Evolutionary conservation across 2,797 vertebrate species (phyloP).

Genomic region (Myotis pilosus): DNA sequence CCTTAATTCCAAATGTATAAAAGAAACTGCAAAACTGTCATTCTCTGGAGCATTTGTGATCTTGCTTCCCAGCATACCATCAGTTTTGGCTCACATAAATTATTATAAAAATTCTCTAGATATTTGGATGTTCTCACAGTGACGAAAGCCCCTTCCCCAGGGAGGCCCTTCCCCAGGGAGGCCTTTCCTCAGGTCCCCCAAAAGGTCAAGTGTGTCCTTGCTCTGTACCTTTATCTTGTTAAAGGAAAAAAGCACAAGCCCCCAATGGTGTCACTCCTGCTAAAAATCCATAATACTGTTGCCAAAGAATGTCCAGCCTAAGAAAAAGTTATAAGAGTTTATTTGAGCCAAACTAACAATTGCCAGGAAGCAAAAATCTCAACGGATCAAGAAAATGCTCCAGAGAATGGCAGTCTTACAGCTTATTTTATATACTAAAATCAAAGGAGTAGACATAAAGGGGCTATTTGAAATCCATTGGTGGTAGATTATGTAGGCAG

Average conservation of each 20-base stretch:
- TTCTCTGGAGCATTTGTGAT: background rate
- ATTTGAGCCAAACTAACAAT: background rate
- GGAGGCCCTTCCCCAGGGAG: background rate
- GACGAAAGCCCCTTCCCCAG: background rate
- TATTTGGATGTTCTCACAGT: background rate
- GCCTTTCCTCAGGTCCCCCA: background rate
- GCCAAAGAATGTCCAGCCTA: background rate
- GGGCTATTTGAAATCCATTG: background rate
- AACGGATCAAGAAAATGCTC: background rate
- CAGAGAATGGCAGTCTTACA: background rate
- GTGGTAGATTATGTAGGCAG: background rate
- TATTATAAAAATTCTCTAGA: background rate
- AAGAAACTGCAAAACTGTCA: background rate
- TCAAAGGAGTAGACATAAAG: background rate
- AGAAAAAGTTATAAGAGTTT: background rate
- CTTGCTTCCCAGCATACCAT: background rate
- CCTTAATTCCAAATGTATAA: background rate
- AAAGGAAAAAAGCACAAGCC: background rate
- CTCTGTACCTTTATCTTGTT: background rate
- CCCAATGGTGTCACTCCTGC: background rate
- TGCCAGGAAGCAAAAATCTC: background rate
- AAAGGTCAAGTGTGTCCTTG: background rate
- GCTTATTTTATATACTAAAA: background rate
- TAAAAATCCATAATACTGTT: background rate
- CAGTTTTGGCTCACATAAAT: background rate